phyloP scores from a whole-genome alignment of 2,797 vertebrate species.

The Mus caroli region DNA sequence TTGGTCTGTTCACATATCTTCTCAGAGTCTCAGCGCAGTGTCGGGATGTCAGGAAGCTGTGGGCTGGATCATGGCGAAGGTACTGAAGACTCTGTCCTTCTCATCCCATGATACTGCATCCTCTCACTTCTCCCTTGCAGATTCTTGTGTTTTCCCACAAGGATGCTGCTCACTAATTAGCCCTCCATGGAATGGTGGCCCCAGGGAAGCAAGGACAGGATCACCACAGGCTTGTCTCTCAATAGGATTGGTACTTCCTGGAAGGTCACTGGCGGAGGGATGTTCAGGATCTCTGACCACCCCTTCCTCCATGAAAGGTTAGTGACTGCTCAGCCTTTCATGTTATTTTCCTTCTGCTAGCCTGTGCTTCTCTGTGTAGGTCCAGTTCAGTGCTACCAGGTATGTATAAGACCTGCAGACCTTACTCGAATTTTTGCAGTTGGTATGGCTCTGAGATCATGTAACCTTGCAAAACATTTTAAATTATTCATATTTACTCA shows the following conservation, averaged over 20 bases:
- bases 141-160: conserved; percentile 96
- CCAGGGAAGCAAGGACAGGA: too few relatives aligned
- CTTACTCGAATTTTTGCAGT: neutral
- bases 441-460: neutral
- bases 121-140: conserved; percentile 82
- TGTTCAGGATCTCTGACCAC: conserved; percentile 1
- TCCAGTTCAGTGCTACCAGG: accelerated
- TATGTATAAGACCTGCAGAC: too few relatives aligned
- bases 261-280: neutral
- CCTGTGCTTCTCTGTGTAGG: accelerated
- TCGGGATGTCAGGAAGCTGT: neutral
- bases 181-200: too few relatives aligned
- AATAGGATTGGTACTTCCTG: too few relatives aligned
- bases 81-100: neutral
- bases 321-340: neutral
- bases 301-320: neutral
- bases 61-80: neutral
- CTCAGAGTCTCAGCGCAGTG: neutral
- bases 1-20: neutral
- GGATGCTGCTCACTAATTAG: too few relatives aligned
- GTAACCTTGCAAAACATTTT: neutral
- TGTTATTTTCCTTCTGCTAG: neutral
- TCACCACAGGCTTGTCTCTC: accelerated
- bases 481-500: too few relatives aligned
- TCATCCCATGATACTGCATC: neutral